phyloP scores from a whole-genome alignment of 2,888 invertebrate genomes.

The Myathropa florea region DNA sequence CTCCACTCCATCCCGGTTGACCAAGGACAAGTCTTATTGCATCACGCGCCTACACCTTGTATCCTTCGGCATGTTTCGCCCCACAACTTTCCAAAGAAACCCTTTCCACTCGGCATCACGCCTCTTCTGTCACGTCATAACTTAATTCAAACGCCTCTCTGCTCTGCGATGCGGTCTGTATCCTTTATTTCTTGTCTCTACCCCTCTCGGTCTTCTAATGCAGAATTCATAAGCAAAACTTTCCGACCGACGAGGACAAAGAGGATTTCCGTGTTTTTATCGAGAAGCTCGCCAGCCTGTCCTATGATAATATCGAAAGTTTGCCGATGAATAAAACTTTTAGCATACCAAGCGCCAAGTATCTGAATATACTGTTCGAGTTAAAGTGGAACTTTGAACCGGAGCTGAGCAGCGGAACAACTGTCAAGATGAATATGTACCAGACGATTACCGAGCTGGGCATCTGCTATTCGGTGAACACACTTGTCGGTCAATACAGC shows the following conservation, averaged over 20 bases:
- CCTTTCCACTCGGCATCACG: neutral
- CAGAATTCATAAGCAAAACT: constrained; percentile 74
- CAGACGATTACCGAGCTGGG: constrained; percentile 87
- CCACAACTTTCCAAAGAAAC: neutral
- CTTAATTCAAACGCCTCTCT: neutral
- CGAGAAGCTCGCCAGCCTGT: constrained; percentile 82
- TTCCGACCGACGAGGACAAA: constrained; percentile 81
- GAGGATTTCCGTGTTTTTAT: constrained; percentile 83
- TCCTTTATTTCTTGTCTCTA: neutral
- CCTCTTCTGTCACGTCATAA: neutral
- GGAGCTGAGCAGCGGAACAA: constrained; percentile 83
- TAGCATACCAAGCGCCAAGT: constrained; percentile 82
- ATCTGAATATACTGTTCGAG: constrained; percentile 82
- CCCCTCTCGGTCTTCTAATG: neutral
- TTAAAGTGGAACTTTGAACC: constrained; percentile 82
- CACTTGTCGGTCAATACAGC: constrained; percentile 83
- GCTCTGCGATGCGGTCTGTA: neutral
- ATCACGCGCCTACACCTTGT: neutral
- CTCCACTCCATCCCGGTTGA: neutral
- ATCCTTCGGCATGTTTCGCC: neutral
- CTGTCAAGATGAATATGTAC: constrained; percentile 82
- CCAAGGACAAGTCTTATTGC: neutral
- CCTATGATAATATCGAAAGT: constrained; percentile 83
- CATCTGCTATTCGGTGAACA: constrained; percentile 86
- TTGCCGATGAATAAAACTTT: constrained; percentile 82